phyloP scores from a whole-genome alignment of 2,888 invertebrate species.

The Arrhopalites spinosus region DNA sequence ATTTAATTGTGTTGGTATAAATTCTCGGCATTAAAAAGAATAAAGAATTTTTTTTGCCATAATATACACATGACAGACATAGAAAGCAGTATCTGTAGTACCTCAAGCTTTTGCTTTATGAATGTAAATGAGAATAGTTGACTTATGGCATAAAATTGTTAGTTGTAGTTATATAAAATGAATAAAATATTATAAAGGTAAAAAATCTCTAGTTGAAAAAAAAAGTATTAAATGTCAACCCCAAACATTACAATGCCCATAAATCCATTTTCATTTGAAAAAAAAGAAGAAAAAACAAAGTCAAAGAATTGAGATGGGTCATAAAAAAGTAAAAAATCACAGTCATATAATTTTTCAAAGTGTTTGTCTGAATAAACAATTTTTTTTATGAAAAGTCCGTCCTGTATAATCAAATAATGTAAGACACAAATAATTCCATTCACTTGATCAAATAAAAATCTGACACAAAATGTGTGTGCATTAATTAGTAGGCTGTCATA shows the following conservation, averaged over 20 bases:
- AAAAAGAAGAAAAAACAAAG: not conserved
- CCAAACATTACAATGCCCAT: not conserved
- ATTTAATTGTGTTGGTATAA: too few species aligned
- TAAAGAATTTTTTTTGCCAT: too few species aligned
- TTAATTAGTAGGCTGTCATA: conserved; percentile 24
- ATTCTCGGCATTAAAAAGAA: too few species aligned
- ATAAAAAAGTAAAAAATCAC: not conserved
- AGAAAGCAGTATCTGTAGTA: too few species aligned
- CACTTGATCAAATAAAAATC: conserved; percentile 3
- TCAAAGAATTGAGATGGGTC: not conserved
- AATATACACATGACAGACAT: too few species aligned
- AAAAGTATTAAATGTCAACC: not conserved
- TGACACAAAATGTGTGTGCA: conserved; percentile 17
- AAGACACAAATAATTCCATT: not conserved
- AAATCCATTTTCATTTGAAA: not conserved
- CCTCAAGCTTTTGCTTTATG: too few species aligned
- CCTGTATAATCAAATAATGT: not conserved
- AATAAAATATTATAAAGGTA: too few species aligned
- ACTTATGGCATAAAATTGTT: too few species aligned
- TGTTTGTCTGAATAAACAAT: not conserved
- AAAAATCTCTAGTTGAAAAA: not conserved
- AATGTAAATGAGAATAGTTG: too few species aligned
- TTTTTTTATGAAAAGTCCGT: not conserved
- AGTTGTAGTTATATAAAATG: too few species aligned
- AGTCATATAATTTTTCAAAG: conserved; percentile 1